phyloP scores from a whole-genome alignment of 2,888 invertebrate genomes.

The Drosophila paramelanica region DNA sequence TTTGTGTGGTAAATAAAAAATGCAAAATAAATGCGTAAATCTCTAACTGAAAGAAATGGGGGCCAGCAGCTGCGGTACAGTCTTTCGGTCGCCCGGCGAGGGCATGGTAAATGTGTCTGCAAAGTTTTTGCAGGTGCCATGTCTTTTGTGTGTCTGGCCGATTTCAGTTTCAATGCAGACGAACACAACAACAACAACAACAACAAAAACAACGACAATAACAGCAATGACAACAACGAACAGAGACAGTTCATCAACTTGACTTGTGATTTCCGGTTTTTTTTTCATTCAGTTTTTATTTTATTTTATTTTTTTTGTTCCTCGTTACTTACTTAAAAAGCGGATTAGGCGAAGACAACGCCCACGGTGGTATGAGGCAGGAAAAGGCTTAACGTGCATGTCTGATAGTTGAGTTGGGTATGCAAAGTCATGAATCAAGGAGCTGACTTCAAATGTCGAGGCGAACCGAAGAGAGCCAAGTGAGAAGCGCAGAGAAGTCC shows the following conservation, averaged over 20 bases:
- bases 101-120: constrained; percentile 72
- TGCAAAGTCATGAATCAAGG: constrained; percentile 37
- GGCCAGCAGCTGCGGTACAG: constrained; percentile 28
- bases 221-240: constrained; percentile 39
- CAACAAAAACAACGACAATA: constrained; percentile 24
- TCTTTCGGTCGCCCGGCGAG: constrained; percentile 9
- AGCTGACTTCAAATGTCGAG: constrained; percentile 8
- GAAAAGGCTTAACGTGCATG: constrained; percentile 69
- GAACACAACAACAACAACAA: constrained; percentile 36
- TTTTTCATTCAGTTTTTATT: constrained; percentile 20
- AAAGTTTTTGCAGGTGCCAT: constrained; percentile 77
- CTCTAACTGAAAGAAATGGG: constrained; percentile 56
- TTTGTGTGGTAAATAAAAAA: constrained; percentile 73
- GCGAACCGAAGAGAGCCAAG: background rate
- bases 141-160: constrained; percentile 64
- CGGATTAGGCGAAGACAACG: constrained; percentile 75
- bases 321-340: constrained; percentile 71
- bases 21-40: constrained; percentile 82
- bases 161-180: constrained; percentile 65
- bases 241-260: constrained; percentile 75
- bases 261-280: constrained; percentile 78
- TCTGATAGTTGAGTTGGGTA: constrained; percentile 69
- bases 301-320: constrained; percentile 18
- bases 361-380: constrained; percentile 67
- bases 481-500: constrained; percentile 16